phyloP scores from a whole-genome alignment of 2,888 invertebrate species.

The Trichopoda pennipes region DNA sequence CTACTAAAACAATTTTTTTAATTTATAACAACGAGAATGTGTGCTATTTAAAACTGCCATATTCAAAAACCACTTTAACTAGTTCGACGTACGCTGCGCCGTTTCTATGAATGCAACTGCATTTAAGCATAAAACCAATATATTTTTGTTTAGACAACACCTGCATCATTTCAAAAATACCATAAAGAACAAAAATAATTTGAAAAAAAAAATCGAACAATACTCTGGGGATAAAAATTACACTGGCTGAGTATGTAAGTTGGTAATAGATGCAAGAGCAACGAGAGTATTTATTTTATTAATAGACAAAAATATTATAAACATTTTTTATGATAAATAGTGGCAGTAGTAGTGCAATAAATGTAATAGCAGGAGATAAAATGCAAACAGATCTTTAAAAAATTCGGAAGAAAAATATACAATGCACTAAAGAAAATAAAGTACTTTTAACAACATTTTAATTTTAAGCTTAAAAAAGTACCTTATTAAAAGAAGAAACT shows the following conservation, averaged over 20 bases:
- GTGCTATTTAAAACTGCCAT: slow-evolving; percentile 18
- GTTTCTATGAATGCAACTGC: slow-evolving; percentile 46
- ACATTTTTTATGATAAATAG: slow-evolving; percentile 32
- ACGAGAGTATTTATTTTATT: slow-evolving; percentile 11
- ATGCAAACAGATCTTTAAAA: neutral
- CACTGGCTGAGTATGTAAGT: neutral
- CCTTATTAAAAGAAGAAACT: too few species aligned
- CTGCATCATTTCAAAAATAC: slow-evolving; percentile 64
- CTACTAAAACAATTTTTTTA: slow-evolving; percentile 8
- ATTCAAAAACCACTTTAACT: slow-evolving; percentile 43
- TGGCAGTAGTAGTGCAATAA: slow-evolving; percentile 9
- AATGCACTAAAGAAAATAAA: neutral
- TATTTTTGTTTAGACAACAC: slow-evolving; percentile 60
- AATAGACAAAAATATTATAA: neutral
- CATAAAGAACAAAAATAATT: slow-evolving; percentile 19
- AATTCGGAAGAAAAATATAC: neutral
- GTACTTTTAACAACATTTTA: too few species aligned
- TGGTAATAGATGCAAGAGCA: neutral
- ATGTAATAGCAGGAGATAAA: neutral
- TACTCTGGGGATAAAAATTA: slow-evolving; percentile 27
- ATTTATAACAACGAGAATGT: slow-evolving; percentile 35
- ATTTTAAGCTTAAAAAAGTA: too few species aligned
- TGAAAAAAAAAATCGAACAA: slow-evolving; percentile 1
- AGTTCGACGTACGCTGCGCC: slow-evolving; percentile 21
- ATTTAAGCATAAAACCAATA: slow-evolving; percentile 39